Conservation (phyloP, 2,113 vertebrate species). For the Rhinolophus ferrumequinum region DNA sequence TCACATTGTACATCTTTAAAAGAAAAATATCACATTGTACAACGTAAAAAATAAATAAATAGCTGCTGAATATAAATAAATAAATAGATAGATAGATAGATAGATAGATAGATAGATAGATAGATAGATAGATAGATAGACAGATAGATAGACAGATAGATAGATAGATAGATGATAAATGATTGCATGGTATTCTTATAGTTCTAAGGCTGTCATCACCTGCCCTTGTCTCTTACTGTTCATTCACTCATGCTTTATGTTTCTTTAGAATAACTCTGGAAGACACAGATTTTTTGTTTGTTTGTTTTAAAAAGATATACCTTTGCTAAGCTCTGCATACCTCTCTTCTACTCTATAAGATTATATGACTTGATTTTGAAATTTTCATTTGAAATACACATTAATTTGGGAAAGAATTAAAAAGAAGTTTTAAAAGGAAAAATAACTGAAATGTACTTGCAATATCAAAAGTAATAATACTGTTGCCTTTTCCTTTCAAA, state of each 20-base stretch:
- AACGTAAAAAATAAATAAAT: neutral
- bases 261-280: neutral
- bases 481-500: neutral
- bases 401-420: neutral
- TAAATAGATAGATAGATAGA: neutral
- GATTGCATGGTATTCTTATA: neutral
- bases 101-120: no score
- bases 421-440: neutral
- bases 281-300: neutral
- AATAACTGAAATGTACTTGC: neutral
- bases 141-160: no score
- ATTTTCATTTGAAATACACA: neutral
- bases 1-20: neutral
- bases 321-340: neutral
- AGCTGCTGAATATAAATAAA: neutral
- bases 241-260: neutral
- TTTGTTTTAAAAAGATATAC: neutral
- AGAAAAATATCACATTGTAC: neutral
- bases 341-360: neutral
- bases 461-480: neutral
- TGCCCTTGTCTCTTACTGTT: neutral
- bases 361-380: neutral
- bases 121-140: neutral
- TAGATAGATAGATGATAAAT: no score
- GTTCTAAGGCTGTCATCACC: neutral